These are phyloP conservation scores for Dasypogon diadema DNA, from an alignment of 2,888 invertebrate genomes.

Conservation along the genomic window DNA sequence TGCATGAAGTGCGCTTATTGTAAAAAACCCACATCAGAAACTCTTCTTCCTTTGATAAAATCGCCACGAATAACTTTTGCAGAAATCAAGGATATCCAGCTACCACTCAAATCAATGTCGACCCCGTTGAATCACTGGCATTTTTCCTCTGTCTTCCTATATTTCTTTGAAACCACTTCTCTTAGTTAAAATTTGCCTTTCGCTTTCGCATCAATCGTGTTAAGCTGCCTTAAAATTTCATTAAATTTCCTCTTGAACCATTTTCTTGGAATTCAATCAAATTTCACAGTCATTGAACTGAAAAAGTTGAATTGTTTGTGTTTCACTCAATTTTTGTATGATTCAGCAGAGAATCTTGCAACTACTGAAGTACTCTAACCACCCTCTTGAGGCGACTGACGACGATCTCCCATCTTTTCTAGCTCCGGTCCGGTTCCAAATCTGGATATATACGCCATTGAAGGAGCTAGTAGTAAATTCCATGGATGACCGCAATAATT, in stretches of 20 bases:
- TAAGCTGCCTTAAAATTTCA: conserved; percentile 5
- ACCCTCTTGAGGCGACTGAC: too few relatives aligned
- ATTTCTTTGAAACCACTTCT: neutral
- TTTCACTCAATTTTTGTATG: conserved; percentile 26
- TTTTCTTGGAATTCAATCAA: conserved; percentile 20
- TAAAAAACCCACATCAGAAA: too few relatives aligned
- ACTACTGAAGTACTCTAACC: neutral
- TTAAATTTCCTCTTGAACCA: neutral
- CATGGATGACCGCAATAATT: conserved; percentile 1
- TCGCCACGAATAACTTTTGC: too few relatives aligned
- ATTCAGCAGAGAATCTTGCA: neutral
- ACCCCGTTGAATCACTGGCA: neutral
- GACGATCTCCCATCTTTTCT: neutral
- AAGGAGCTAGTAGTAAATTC: neutral
- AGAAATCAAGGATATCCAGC: too few relatives aligned
- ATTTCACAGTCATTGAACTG: conserved; percentile 28
- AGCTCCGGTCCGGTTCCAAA: too few relatives aligned
- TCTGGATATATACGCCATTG: neutral
- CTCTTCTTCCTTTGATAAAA: too few relatives aligned
- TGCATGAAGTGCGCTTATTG: too few relatives aligned
- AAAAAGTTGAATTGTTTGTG: conserved; percentile 38
- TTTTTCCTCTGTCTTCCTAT: neutral
- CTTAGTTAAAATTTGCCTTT: conserved; percentile 10
- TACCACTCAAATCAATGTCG: neutral
- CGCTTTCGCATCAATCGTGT: neutral